Conservation (phyloP, 2,888 invertebrate genomes). For the Hermaeophaga mercurialis region DNA sequence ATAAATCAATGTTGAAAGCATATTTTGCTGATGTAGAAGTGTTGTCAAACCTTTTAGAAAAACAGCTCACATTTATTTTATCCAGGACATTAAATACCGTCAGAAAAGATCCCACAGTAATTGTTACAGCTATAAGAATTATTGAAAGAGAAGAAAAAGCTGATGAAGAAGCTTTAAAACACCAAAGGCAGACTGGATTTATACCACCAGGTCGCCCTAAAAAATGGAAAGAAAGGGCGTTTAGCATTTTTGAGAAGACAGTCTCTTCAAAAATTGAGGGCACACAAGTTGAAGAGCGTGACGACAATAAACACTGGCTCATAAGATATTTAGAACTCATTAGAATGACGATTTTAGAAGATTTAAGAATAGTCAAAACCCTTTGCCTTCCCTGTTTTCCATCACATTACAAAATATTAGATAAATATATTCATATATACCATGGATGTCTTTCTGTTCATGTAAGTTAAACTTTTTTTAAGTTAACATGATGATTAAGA, state of each 20-base stretch:
- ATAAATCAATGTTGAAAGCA: constrained; percentile 90
- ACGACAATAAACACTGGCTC: constrained; percentile 93
- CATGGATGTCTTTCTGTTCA: constrained; percentile 84
- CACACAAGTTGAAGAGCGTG: constrained; percentile 90
- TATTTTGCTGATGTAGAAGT: constrained; percentile 96
- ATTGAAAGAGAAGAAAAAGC: constrained; percentile 97
- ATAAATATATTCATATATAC: constrained; percentile 91
- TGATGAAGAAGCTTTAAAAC: constrained; percentile 82
- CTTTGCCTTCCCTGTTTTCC: constrained; percentile 94
- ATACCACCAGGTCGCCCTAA: constrained; percentile 95
- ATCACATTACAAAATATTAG: constrained; percentile 90
- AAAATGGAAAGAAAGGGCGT: constrained; percentile 84
- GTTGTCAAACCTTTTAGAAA: constrained; percentile 85
- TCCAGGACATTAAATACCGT: constrained; percentile 92
- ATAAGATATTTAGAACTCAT: constrained; percentile 89
- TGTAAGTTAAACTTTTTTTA: constrained; percentile 63
- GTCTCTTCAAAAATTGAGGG: constrained; percentile 90
- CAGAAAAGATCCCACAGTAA: constrained; percentile 90
- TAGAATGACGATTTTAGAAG: constrained; percentile 86
- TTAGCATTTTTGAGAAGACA: constrained; percentile 79
- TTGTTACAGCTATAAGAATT: constrained; percentile 94
- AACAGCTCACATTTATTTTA: constrained; percentile 88
- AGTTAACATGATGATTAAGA: no score
- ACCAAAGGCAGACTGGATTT: constrained; percentile 83
- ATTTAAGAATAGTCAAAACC: constrained; percentile 88